Percentiles rank a stretch among this genome's conserved stretches.
Conservation (phyloP, 2,113 vertebrate genomes). For the Peucedramus taeniatus region DNA sequence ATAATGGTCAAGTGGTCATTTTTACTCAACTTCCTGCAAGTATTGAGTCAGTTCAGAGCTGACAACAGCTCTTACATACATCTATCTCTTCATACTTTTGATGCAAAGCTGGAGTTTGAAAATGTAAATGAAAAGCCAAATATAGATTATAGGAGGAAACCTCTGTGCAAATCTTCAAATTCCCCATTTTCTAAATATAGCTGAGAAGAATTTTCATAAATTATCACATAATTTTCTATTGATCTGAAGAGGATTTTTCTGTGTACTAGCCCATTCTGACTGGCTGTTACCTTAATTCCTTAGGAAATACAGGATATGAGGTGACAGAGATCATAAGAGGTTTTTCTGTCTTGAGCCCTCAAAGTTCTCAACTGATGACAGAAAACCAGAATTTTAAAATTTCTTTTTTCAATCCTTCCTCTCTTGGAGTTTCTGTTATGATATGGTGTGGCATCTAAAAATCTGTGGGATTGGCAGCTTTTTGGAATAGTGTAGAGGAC, state of each 20-base stretch:
- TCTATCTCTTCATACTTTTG: not conserved
- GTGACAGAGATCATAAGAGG: not conserved
- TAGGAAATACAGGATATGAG: accelerated
- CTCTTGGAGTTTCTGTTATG: not conserved
- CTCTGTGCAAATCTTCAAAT: not conserved
- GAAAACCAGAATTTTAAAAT: not conserved
- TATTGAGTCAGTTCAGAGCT: not conserved
- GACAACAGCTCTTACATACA: not conserved
- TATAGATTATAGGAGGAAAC: not conserved
- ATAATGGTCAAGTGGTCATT: not conserved
- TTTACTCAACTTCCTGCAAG: not conserved
- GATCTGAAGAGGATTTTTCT: not conserved
- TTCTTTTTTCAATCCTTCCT: not conserved
- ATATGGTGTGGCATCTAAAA: not conserved
- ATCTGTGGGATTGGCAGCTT: not conserved
- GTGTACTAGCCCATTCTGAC: not conserved
- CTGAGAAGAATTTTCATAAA: not conserved
- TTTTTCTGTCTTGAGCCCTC: not conserved
- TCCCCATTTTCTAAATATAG: not conserved
- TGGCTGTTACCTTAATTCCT: not conserved
- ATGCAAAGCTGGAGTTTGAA: not conserved
- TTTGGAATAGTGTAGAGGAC: not conserved
- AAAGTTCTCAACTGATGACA: not conserved
- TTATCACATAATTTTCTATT: not conserved
- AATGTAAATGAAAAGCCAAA: not conserved